A percentile compares a stretch with the other conserved stretches of the same genome.
Evolutionary conservation across 92 coral and sea anemone species (phyloP).

Genomic region (Epizoanthus scotinus): DNA sequence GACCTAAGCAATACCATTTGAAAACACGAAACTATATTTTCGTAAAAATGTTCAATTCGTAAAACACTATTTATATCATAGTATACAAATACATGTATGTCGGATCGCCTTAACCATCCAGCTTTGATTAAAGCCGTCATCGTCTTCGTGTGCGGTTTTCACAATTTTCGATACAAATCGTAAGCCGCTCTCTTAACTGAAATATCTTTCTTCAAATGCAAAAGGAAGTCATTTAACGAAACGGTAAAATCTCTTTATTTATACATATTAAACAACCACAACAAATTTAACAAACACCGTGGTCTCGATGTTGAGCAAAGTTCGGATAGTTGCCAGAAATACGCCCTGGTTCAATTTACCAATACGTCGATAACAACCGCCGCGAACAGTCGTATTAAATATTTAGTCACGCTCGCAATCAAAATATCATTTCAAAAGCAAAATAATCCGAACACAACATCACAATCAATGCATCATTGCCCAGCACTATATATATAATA

Average conservation of each 20-base stretch:
- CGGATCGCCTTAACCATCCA: too few relatives aligned
- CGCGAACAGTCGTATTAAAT: constrained; percentile 12
- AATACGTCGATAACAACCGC: neutral
- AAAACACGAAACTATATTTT: too few relatives aligned
- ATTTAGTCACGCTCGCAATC: constrained; percentile 36
- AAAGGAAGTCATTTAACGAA: neutral
- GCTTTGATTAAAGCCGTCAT: too few relatives aligned
- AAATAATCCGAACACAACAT: too few relatives aligned
- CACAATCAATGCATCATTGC: too few relatives aligned
- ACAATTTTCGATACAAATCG: too few relatives aligned
- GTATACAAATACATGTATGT: too few relatives aligned
- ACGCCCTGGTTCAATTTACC: constrained; percentile 3
- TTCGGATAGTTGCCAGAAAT: neutral
- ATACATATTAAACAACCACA: neutral
- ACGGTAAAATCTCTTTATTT: too few relatives aligned
- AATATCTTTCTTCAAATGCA: neutral
- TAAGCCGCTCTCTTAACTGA: neutral
- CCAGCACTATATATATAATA: too few relatives aligned
- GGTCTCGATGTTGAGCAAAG: neutral
- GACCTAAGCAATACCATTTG: too few relatives aligned
- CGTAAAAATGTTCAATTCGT: too few relatives aligned
- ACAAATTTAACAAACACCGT: neutral
- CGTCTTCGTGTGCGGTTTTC: neutral
- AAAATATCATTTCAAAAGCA: neutral
- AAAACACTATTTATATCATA: too few relatives aligned